phyloP scores from a whole-genome alignment of 2,797 vertebrate genomes.

The Eutrigla gurnardus region DNA sequence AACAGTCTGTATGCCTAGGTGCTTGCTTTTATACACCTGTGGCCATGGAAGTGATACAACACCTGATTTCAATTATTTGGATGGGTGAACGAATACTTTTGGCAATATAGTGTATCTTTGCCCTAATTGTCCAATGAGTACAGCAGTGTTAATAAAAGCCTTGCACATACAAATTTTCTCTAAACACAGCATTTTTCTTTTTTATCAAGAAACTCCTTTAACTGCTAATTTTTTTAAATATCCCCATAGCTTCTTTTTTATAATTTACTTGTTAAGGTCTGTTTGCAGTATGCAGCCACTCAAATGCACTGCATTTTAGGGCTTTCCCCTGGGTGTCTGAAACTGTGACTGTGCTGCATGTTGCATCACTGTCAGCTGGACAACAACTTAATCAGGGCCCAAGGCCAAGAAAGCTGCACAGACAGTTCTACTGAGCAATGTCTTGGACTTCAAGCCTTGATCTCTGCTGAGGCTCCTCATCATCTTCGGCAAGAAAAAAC shows the following conservation, averaged over 20 bases:
- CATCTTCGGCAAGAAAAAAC: constrained; percentile 15
- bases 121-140: too few relatives aligned
- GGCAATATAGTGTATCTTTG: too few relatives aligned
- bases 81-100: too few relatives aligned
- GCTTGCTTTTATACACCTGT: too few relatives aligned
- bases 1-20: too few relatives aligned
- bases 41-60: too few relatives aligned
- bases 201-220: too few relatives aligned
- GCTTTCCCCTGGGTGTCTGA: constrained; percentile 15
- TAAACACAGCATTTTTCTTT: too few relatives aligned
- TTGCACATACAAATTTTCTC: too few relatives aligned
- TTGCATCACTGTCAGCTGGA: constrained; percentile 33
- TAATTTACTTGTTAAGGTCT: constrained; percentile 1
- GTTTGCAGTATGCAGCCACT: neutral
- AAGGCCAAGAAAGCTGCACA: neutral
- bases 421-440: neutral
- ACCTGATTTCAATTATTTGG: too few relatives aligned
- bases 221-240: neutral
- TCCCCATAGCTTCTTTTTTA: neutral
- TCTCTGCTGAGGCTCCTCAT: constrained; percentile 3
- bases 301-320: constrained; percentile 17
- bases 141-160: too few relatives aligned
- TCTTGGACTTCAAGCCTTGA: constrained; percentile 19
- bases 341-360: constrained; percentile 30
- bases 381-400: neutral